phyloP scores from a whole-genome alignment of 2,888 invertebrate genomes.

The Leucoma salicis region DNA sequence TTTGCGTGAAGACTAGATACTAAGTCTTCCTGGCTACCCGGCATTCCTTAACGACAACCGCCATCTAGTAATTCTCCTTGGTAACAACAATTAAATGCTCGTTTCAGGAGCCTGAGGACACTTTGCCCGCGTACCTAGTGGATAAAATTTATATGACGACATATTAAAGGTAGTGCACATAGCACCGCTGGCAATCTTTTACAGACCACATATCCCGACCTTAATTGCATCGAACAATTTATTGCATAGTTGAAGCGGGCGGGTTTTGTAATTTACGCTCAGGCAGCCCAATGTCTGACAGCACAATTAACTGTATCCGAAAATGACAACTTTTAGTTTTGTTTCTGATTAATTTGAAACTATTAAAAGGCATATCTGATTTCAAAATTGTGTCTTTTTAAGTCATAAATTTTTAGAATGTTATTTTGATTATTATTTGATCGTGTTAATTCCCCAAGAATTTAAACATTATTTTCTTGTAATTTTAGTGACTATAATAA shows the following conservation, averaged over 20 bases:
- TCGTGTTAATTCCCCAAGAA: no score
- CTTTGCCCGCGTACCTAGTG: constrained; percentile 12
- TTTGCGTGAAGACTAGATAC: constrained; percentile 15
- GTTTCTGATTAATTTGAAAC: constrained; percentile 22
- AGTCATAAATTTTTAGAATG: no score
- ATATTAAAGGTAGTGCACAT: constrained; percentile 34
- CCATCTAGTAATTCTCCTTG: constrained; percentile 36
- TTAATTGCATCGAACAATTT: constrained; percentile 61
- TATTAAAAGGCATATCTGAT: no score
- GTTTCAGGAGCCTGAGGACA: constrained; percentile 10
- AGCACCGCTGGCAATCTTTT: constrained; percentile 29
- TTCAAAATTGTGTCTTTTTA: no score
- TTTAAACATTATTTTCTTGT: no score
- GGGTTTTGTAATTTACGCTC: constrained; percentile 51
- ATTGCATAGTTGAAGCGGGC: constrained; percentile 50
- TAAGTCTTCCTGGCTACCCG: constrained; percentile 20
- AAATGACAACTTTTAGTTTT: constrained; percentile 31
- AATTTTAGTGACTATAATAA: no score
- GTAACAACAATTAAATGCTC: constrained; percentile 30
- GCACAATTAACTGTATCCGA: constrained; percentile 48
- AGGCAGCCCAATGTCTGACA: constrained; percentile 38
- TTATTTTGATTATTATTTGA: no score
- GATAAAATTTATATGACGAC: constrained; percentile 39
- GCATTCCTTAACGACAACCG: constrained; percentile 33
- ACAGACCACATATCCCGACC: constrained; percentile 45